These are phyloP conservation scores for Scomber colias DNA, from an alignment of 2,113 vertebrate genomes.

Conservation along the genomic window DNA sequence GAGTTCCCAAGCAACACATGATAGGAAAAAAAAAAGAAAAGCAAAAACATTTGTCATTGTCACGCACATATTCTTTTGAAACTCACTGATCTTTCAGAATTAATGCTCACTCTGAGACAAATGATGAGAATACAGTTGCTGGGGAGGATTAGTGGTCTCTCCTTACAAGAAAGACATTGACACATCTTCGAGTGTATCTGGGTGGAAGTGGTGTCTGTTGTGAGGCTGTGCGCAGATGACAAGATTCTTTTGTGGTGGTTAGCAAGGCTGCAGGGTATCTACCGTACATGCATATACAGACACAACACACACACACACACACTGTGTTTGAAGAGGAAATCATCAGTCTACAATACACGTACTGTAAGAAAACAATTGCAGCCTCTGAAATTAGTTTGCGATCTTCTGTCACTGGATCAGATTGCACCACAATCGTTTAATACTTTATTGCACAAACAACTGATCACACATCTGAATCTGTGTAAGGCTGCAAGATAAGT, in stretches of 20 bases:
- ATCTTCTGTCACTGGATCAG: too few relatives aligned
- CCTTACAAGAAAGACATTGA: constrained; percentile 42
- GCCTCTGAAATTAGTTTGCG: too few relatives aligned
- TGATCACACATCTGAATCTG: too few relatives aligned
- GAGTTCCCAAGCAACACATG: neutral
- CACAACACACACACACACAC: neutral
- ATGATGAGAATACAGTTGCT: constrained; percentile 13
- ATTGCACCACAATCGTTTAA: too few relatives aligned
- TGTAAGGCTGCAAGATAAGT: too few relatives aligned
- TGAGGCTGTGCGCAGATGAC: constrained; percentile 20
- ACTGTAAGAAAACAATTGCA: too few relatives aligned
- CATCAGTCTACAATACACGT: too few relatives aligned
- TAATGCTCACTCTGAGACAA: constrained; percentile 14
- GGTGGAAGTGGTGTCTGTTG: constrained; percentile 53
- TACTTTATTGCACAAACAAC: too few relatives aligned
- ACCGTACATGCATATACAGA: neutral
- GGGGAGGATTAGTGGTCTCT: constrained; percentile 24
- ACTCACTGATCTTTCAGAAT: neutral
- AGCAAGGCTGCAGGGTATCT: constrained; percentile 19
- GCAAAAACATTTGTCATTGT: neutral
- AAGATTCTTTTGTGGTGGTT: constrained; percentile 29
- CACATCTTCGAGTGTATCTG: neutral
- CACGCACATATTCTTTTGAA: neutral
- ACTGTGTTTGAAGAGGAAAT: too few relatives aligned
- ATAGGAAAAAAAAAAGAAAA: neutral